Evolutionary conservation across 1,140 invertebrate species (phyloP), one percentile per base, ranked within the genome.

Genomic region (Drosophila guanche): DNA sequence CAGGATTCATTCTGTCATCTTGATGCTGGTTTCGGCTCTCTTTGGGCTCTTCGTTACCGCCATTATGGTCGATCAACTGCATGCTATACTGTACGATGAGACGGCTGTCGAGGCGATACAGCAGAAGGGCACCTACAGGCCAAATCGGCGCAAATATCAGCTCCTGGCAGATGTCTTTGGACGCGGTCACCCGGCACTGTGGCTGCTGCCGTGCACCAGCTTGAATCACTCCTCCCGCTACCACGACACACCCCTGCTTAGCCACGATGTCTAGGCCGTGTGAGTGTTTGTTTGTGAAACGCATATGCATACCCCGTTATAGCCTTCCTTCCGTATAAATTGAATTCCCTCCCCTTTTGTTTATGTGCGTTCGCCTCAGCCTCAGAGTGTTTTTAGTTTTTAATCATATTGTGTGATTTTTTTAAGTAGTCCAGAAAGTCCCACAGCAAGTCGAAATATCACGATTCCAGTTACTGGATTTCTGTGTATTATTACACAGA

Each of bases 31-130:
- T 92, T 96, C 95, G 69, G 93, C 95, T 4, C 91, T 98, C 14
- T 98, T 98, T 93, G 97, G 97, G 20, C 93, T 98, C 78, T 98
- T 98, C 92, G 97, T 98, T 2, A 92, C 96, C 48, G 96, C 96
- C 45, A 98, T 98, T 71, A 94, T 97, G 73, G 95, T 97, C 89
- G 97, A 98, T 93, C 97, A 98, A 92, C 94, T 98, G 70, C 94
- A 95, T 90, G 96, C 96, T 12, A 97, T 98, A 69, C 93, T 97
- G 45, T 94, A 94, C 58, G 96, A 97, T 80, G 90, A 91, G 59
- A 91, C 90, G 33, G 94, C 95, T 4, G 94, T 97, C 10, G 97
- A 98, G 92, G 95, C 96, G 79, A 90, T 95, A 66, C 95, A 96
- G 92, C 94, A 95, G 62, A 94, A 94, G 88, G 95, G 95, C 43